Evolutionary conservation across 2,797 vertebrate species (phyloP).

Genomic region (Gallinago nigripennis): DNA sequence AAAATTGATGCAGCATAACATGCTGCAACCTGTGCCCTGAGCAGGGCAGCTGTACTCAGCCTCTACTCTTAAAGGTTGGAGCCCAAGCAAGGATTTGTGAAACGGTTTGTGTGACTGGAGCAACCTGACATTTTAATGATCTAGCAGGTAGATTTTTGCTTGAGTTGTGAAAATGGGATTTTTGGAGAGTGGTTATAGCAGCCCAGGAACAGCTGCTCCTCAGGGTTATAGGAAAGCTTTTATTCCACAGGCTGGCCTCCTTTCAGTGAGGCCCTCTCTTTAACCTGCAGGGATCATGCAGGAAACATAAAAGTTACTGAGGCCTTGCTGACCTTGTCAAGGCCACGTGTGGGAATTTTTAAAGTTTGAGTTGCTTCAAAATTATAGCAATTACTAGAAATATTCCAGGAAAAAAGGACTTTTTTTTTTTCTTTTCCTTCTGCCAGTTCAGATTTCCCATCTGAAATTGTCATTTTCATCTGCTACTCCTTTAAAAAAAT

Average conservation of each 20-base stretch:
- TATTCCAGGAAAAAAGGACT: conserved; percentile 85
- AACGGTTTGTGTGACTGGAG: neutral
- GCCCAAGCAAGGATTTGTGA: neutral
- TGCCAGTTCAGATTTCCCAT: conserved; percentile 88
- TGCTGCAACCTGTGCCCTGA: neutral
- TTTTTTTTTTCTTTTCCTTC: conserved; percentile 84
- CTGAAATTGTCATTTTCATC: conserved; percentile 75
- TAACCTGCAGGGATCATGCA: conserved; percentile 68
- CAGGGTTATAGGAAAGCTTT: conserved; percentile 62
- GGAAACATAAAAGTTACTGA: conserved; percentile 79
- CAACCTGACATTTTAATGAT: neutral
- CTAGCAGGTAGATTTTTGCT: conserved; percentile 37
- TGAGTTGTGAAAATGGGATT: neutral
- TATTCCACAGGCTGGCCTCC: conserved; percentile 71
- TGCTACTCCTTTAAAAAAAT: conserved; percentile 65
- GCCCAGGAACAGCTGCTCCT: conserved; percentile 65
- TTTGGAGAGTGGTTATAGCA: neutral
- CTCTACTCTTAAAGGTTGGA: neutral
- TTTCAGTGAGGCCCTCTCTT: conserved; percentile 53
- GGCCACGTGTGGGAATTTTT: conserved; percentile 89
- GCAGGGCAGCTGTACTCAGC: neutral
- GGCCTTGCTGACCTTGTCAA: conserved; percentile 81
- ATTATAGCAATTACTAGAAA: conserved; percentile 92
- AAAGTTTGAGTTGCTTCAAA: conserved; percentile 89
- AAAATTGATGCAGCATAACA: neutral